Evolutionary conservation across 2,113 vertebrate species (phyloP).

Genomic region (Fregetta grallaria): DNA sequence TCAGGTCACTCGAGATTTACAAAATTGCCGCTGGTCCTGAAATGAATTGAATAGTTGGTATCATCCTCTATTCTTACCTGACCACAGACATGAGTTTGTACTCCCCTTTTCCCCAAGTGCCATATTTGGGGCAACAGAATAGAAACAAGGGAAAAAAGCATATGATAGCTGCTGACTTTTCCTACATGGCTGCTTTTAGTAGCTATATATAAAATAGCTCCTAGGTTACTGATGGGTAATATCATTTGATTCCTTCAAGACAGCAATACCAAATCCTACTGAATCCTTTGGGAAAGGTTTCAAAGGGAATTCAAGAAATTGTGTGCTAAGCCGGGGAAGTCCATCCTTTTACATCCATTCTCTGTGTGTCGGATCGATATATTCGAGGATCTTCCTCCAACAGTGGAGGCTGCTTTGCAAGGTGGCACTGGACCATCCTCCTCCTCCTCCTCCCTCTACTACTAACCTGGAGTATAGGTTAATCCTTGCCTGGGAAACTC

Average conservation of each 20-base stretch:
- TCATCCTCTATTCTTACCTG: neutral
- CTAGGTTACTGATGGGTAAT: neutral
- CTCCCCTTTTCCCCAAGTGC: neutral
- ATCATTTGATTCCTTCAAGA: neutral
- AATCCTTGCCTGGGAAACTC: neutral
- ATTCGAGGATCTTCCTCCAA: neutral
- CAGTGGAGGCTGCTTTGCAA: neutral
- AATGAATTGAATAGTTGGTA: neutral
- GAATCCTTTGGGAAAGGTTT: neutral
- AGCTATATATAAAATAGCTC: neutral
- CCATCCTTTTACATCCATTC: neutral
- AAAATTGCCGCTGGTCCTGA: neutral
- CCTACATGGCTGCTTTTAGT: neutral
- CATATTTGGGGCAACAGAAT: neutral
- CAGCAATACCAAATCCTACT: neutral
- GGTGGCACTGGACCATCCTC: neutral
- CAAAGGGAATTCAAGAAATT: neutral
- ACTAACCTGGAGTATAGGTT: neutral
- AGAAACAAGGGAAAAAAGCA: neutral
- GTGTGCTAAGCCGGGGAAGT: neutral
- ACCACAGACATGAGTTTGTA: neutral
- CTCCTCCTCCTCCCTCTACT: neutral
- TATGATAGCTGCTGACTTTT: neutral
- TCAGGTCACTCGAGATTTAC: slow-evolving; percentile 21
- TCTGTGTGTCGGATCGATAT: rapidly evolving